These are phyloP conservation scores for Agrotis ipsilon DNA, from an alignment of 2,888 invertebrate species.

Conservation along the genomic window DNA sequence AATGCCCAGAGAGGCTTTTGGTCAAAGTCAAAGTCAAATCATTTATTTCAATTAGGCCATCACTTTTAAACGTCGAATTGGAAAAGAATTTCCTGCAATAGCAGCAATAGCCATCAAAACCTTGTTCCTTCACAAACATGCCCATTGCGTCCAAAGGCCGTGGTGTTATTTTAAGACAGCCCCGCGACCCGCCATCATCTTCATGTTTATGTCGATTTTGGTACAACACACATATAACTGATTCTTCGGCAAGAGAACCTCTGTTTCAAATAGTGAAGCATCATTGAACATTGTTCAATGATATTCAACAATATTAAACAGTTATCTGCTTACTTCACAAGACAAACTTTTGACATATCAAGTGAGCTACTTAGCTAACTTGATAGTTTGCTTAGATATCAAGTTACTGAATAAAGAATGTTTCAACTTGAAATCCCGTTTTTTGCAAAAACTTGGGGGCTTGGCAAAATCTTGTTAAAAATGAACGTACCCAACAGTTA, in stretches of 20 bases:
- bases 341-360: neutral
- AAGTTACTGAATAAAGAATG: neutral
- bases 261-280: neutral
- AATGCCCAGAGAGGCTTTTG: too few species aligned
- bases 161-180: too few species aligned
- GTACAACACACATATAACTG: neutral
- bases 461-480: too few species aligned
- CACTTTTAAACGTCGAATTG: too few species aligned
- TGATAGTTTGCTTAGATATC: constrained; percentile 11
- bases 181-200: too few species aligned
- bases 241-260: neutral
- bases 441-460: neutral
- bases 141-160: too few species aligned
- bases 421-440: constrained; percentile 10
- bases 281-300: neutral
- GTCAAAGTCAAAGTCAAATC: too few species aligned
- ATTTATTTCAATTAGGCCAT: too few species aligned
- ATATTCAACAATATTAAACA: neutral
- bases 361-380: neutral
- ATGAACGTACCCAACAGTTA: too few species aligned
- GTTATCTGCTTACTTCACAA: neutral
- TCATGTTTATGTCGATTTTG: neutral
- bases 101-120: too few species aligned
- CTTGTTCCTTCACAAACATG: too few species aligned
- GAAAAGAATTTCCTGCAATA: too few species aligned